Base-by-base conservation (phyloP, 2,797 vertebrate genomes). In the Girardinus metallicus region DNA sequence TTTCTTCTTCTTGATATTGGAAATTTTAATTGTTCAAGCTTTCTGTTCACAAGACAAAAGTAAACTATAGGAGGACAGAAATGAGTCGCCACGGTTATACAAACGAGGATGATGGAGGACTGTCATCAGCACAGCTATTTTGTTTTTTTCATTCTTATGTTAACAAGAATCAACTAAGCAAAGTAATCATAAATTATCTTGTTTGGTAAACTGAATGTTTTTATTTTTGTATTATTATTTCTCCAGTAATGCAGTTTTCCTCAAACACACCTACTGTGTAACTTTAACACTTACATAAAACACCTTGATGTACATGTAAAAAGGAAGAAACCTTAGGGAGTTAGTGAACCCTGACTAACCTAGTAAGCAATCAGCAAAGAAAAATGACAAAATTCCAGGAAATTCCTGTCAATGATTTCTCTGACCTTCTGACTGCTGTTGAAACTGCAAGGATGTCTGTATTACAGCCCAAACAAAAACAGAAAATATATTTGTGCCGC, bases 391-490 rank as follows among this genome's bases (percentile, higher is more conserved):
- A 77, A 88, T 75, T 85, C 80, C 70, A 55, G 57, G 73, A 51
- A 80, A 81, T 76, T 73, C 26, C 47, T 71, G 71, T 64, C 64
- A 87, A 86, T 75, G 31, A 75, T 82, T 51, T 75, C 62, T 34
- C 43, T 91, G 80, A 91, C 86, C 87, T 78, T 66, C 13, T 74
- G 73, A 83, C 57, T 86, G 57, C 73, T 9, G 2, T 15, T 79
- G 70, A 85, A 88, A 79, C 80, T 60, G 80, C 81, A 85, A 55
- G 64, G 49, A 80, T 75, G 75, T 84, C 78, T 87, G 80, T 73
- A 68, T 84, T 84, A 64, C 62, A 41, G 7, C 34, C 13, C 78
- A 82, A 29, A 76, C 87, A 81, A 79, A 82, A 80, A 73, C 21
- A 75, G 23, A 23, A 26, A n/a, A 44, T 43, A 21, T 26, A 43